Evolutionary conservation across 2,113 vertebrate species (phyloP).

Genomic region (Poecilia latipinna): DNA sequence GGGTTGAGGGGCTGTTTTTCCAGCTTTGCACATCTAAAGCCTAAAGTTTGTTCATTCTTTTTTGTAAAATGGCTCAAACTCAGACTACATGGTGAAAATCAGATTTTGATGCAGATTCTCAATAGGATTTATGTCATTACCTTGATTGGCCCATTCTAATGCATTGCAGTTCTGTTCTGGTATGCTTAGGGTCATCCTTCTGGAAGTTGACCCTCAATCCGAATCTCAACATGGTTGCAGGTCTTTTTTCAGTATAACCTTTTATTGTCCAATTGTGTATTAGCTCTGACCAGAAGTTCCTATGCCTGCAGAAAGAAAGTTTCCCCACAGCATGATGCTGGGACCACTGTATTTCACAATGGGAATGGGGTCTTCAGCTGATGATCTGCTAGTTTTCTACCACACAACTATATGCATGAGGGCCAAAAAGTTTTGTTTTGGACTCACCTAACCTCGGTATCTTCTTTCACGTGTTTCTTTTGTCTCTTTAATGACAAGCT

Average conservation of each 20-base stretch:
- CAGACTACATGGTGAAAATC: background rate
- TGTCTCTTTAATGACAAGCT: background rate
- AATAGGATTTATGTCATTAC: too few species aligned
- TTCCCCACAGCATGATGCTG: background rate
- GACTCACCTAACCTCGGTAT: background rate
- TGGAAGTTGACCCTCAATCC: background rate
- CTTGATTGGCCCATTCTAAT: too few species aligned
- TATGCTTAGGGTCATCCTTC: too few species aligned
- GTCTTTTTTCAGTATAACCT: background rate
- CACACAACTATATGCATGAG: background rate
- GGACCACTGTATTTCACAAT: background rate
- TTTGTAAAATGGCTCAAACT: background rate
- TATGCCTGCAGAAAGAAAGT: background rate
- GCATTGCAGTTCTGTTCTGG: too few species aligned
- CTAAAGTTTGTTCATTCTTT: background rate
- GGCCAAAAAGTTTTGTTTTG: background rate
- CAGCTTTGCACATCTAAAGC: background rate
- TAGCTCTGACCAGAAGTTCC: background rate
- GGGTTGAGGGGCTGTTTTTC: background rate
- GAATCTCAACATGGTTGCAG: background rate
- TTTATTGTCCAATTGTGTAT: background rate
- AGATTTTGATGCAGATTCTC: too few species aligned
- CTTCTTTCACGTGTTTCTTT: background rate
- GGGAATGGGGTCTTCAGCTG: background rate
- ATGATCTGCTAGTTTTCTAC: background rate